Evolutionary conservation across 2,113 vertebrate genomes (phyloP).

Genomic region (Otus sunia): DNA sequence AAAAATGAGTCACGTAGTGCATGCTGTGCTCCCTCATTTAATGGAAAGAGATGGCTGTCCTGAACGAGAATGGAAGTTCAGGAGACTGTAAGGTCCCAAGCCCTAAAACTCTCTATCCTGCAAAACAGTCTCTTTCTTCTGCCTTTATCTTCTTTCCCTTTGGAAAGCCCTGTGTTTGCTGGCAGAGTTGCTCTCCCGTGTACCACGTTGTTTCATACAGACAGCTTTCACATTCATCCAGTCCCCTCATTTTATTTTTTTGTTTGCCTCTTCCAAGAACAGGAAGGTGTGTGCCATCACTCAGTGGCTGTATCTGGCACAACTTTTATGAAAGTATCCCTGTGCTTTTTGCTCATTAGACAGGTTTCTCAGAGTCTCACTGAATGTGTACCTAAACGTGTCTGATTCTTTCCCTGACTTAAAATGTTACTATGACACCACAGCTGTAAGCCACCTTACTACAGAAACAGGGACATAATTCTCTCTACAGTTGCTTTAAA

Average conservation of each 20-base stretch:
- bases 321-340: background rate
- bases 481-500: background rate
- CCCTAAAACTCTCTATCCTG: background rate
- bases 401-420: background rate
- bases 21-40: background rate
- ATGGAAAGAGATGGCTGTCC: background rate
- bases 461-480: background rate
- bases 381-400: background rate
- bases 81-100: background rate
- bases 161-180: background rate
- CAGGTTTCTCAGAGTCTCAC: background rate
- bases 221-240: background rate
- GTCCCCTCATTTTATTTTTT: background rate
- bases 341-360: background rate
- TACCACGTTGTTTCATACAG: background rate
- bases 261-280: background rate
- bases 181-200: accelerated
- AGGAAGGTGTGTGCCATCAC: background rate
- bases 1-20: background rate
- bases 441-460: background rate
- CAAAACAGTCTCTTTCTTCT: background rate
- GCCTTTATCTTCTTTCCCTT: background rate
- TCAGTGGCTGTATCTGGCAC: background rate
- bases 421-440: background rate
- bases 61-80: background rate